Evolutionary conservation across 1,140 invertebrate genomes (phyloP).

Genomic region (Macrotrachela quadricornifera): DNA sequence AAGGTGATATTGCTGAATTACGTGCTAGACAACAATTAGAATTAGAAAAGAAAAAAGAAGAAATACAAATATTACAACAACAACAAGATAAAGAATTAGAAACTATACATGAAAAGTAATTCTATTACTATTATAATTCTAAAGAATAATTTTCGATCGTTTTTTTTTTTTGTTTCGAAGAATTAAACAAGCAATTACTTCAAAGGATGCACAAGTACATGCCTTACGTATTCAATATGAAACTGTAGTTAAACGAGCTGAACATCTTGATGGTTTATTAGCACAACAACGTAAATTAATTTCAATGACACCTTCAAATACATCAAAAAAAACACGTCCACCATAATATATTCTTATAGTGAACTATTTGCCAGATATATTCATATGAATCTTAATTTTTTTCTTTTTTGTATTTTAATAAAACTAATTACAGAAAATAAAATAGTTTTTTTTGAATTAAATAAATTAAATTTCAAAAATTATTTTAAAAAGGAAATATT

Average conservation of each 20-base stretch:
- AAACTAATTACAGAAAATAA: too few relatives aligned
- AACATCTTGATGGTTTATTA: constrained; percentile 28
- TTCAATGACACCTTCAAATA: too few relatives aligned
- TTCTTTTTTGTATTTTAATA: too few relatives aligned
- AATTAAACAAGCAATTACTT: constrained; percentile 28
- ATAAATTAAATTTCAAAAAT: too few relatives aligned
- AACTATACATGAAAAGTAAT: constrained; percentile 27
- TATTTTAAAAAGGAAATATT: too few relatives aligned
- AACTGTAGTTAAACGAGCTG: constrained; percentile 26
- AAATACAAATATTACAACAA: constrained; percentile 21
- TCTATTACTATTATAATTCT: background rate
- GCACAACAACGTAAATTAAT: constrained; percentile 20
- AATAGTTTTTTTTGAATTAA: too few relatives aligned
- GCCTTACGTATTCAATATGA: constrained; percentile 26
- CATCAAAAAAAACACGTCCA: too few relatives aligned
- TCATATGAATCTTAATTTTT: too few relatives aligned
- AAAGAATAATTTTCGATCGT: too few relatives aligned
- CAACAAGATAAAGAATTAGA: constrained; percentile 29
- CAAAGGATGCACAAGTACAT: constrained; percentile 28
- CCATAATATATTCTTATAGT: too few relatives aligned
- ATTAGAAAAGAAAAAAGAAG: constrained; percentile 20
- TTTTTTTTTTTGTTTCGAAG: constrained; percentile 12
- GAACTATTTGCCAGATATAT: too few relatives aligned
- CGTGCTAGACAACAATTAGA: constrained; percentile 25
- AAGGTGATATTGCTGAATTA: constrained; percentile 28